Evolutionary conservation across 2,888 invertebrate genomes (phyloP), one percentile per base, ranked within the genome.

Genomic region (Falcaria lacertinaria): DNA sequence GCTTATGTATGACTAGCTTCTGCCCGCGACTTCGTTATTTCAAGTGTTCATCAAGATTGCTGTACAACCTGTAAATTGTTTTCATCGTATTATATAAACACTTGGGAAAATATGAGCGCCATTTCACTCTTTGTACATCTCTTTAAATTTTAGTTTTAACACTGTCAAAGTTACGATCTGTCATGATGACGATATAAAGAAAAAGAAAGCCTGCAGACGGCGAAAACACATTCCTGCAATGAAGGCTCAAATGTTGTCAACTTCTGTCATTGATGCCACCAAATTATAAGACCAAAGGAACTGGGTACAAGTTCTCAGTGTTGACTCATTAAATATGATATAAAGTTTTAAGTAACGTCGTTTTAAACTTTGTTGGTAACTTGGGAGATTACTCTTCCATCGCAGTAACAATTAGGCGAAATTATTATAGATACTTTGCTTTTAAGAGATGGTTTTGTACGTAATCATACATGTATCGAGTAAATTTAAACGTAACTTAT

Each of bases 311-410:
- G 61, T 55, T 57, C 45, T 37, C 44, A 44, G 69, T 72, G 70
- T 65, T 68, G 68, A 74, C 73, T 77, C 71, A 71, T 73, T 73
- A 69, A 69, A 71, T 61, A 67, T 58, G 60, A 49, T 44, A 42
- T 42, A 50, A 69, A 73, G 59, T 74, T 75, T 63, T 57, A 54
- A 63, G 63, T 66, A 63, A 67, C 59, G 59, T 69, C 64, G 62
- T 74, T 74, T 55, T 50, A 59, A 69, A 76, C 53, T 73, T 66
- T 42, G 42, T 17, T 38, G 50, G 50, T 47, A 60, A 47, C 53
- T 61, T 47, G 52, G 44, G 50, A 58, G 68, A 70, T 74, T 66
- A 69, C 64, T 64, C 62, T 61, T 66, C 63, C 66, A 62, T 72
- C 67, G 67, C 63, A 45, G 52, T 65, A 65, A 64, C 33, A 33